Evolutionary conservation across 2,888 invertebrate genomes (phyloP), one percentile per base, ranked within the genome.

Genomic region (Lissocephala sabroskyi): DNA sequence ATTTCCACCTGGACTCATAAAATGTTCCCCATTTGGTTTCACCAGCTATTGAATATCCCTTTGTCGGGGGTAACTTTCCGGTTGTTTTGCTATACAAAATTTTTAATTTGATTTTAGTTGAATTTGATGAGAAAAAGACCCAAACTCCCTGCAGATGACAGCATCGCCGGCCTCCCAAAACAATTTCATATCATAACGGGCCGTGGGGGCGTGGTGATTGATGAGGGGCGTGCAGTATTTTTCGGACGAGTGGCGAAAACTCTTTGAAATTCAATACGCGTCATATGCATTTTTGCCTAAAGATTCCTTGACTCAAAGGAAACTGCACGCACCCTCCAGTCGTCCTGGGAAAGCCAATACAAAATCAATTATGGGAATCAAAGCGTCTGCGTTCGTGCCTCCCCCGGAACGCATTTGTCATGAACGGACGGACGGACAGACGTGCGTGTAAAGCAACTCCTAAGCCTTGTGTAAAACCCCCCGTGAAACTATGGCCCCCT

Each of bases 321-420:
- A 6, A 16, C 35, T 13, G 28, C 13, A 23, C 13, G n/a, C 18
- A 37, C 36, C 16, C 29, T 37, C 14, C 23, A 11, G 7, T 7
- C 23, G 6, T 5, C 7, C 13, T 14, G 3, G 28, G 14, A 37
- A 37, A 13, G 29, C 70, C 65, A 63, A 73, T 76, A 70, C 65
- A 61, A 70, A 73, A 76, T 73, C 76, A 74, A 78, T 67, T 74
- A 79, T 78, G 79, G 74, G 74, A 78, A 78, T 65, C 64, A 66
- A 59, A 56, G 59, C 64, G 65, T 55, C 62, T 66, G 74, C 52
- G 59, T 57, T 47, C 10, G 14, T 35, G 50, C 33, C 48, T 41
- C 42, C 45, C 11, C 26, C 4, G 18, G 16, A 45, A 30, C n/a
- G 9, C 49, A 62, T 56, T 57, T 54, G 59, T 61, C 52, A 53